A percentile compares a stretch with the other conserved stretches of the same genome.
phyloP scores from a whole-genome alignment of 2,888 invertebrate genomes.

The Dicyrtoma fusca region DNA sequence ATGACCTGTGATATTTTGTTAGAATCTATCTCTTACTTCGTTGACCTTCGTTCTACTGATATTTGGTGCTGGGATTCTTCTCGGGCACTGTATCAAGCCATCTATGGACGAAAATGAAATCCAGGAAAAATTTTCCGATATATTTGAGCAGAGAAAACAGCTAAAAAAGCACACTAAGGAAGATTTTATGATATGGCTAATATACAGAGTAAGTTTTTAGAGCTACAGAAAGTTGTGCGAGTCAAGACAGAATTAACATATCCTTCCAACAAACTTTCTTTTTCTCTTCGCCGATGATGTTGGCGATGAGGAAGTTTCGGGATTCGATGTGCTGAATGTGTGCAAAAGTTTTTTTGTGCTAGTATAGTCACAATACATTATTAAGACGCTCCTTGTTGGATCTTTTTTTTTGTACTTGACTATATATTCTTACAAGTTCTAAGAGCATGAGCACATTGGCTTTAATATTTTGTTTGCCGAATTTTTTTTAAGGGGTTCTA shows the following conservation, averaged over 20 bases:
- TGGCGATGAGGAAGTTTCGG: too few relatives aligned
- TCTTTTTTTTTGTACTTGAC: too few relatives aligned
- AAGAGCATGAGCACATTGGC: too few relatives aligned
- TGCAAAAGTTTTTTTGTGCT: too few relatives aligned
- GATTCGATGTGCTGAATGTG: too few relatives aligned
- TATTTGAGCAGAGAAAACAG: conserved; percentile 44
- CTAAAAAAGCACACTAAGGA: conserved; percentile 43
- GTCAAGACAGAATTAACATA: too few relatives aligned
- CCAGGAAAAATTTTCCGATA: conserved; percentile 47
- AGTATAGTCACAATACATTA: too few relatives aligned
- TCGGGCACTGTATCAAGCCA: conserved; percentile 53
- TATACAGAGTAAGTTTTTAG: conserved; percentile 52
- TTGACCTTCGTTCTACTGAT: conserved; percentile 58
- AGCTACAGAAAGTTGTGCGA: background rate
- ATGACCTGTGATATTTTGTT: background rate
- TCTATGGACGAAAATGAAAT: conserved; percentile 48
- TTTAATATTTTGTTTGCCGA: too few relatives aligned
- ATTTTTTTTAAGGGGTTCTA: too few relatives aligned
- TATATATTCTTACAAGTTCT: too few relatives aligned
- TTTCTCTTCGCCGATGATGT: too few relatives aligned
- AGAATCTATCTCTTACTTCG: conserved; percentile 56
- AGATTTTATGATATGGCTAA: conserved; percentile 52
- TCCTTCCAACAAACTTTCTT: background rate
- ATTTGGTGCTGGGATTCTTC: conserved; percentile 56
- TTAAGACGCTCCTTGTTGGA: too few relatives aligned